Evolutionary conservation across 37 sponge, comb jelly and placozoan genomes (phyloP).

Genomic region (Diacarnus erythraeanus): DNA sequence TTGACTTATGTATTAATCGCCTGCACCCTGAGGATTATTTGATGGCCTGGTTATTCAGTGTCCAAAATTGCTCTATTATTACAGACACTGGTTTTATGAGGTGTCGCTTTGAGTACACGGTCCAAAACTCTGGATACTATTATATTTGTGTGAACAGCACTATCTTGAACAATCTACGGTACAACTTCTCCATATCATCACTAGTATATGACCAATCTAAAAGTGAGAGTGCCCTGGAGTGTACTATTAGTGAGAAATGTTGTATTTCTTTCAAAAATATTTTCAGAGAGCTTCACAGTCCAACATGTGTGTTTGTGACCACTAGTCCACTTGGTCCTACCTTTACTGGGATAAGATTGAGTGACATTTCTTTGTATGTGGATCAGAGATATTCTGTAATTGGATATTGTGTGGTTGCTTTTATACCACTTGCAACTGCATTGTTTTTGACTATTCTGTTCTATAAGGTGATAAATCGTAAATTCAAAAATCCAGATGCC

Average conservation of each 20-base stretch:
- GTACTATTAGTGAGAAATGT: neutral
- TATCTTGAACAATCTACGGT: neutral
- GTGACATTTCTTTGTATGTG: neutral
- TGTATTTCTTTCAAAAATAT: neutral
- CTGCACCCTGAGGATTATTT: neutral
- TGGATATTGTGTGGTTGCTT: neutral
- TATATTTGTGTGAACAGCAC: neutral
- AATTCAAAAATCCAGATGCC: neutral
- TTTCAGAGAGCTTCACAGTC: neutral
- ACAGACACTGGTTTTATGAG: neutral
- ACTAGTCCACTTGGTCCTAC: neutral
- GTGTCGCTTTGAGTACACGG: neutral
- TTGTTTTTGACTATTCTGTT: neutral
- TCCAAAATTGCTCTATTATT: neutral
- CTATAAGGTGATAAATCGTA: neutral
- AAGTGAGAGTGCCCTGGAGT: neutral
- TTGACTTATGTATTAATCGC: neutral
- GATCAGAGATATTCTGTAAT: neutral
- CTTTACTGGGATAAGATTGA: neutral
- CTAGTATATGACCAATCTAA: neutral
- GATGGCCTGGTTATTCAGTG: neutral
- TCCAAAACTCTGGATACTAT: neutral
- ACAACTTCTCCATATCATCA: neutral
- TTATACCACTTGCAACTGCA: neutral
- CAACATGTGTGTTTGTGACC: neutral